These are phyloP conservation scores for Labeo catla DNA, from an alignment of 2,113 vertebrate species.

Conservation along the genomic window DNA sequence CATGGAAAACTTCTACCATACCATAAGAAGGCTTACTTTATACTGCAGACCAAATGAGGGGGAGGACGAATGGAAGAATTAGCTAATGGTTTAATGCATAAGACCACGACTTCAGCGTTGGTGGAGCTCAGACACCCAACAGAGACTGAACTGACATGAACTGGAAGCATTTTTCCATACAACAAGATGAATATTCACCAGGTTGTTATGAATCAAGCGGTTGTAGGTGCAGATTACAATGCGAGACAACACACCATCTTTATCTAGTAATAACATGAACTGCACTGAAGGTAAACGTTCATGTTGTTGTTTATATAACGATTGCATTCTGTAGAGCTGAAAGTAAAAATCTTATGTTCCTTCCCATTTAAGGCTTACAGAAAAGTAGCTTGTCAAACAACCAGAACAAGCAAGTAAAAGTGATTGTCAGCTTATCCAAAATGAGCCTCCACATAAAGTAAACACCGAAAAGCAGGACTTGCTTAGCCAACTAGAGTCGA, in stretches of 20 bases:
- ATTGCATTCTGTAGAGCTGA: background rate
- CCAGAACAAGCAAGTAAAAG: background rate
- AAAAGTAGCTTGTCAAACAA: background rate
- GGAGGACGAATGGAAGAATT: slow-evolving; percentile 49
- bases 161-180: slow-evolving; percentile 8
- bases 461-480: background rate
- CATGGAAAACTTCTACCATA: slow-evolving; percentile 41
- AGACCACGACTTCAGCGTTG: slow-evolving; percentile 48
- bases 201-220: background rate
- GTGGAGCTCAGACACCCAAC: slow-evolving; percentile 30
- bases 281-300: background rate
- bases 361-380: background rate
- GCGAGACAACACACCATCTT: background rate
- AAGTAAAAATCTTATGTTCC: background rate
- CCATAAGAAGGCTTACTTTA: slow-evolving; percentile 45
- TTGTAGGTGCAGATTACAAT: background rate
- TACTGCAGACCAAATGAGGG: slow-evolving; percentile 39
- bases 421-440: background rate
- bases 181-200: background rate
- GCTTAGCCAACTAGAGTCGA: too few species aligned
- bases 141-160: slow-evolving; percentile 16
- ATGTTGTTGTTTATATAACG: background rate
- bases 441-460: background rate
- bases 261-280: background rate
- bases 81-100: slow-evolving; percentile 45